Percentiles rank a stretch among this genome's conserved stretches.
These are phyloP conservation scores for Phylloscopus whistleri DNA, from an alignment of 2,113 vertebrate genomes.

Conservation along the genomic window DNA sequence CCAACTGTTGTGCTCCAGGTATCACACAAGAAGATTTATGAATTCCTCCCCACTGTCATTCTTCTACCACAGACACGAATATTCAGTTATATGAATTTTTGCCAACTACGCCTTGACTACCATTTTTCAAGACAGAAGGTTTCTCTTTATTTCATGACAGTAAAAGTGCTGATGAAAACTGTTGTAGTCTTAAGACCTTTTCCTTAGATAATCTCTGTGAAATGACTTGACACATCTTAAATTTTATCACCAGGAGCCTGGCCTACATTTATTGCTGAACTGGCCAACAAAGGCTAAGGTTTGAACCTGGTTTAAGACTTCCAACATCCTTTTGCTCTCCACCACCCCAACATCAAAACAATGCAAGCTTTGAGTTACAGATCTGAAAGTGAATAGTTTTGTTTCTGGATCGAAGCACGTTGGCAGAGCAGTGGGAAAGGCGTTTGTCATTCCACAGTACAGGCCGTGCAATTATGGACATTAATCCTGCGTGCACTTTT, in stretches of 20 bases:
- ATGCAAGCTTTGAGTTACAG: neutral
- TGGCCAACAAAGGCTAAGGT: neutral
- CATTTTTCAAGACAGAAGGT: slow-evolving; percentile 26
- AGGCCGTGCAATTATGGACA: slow-evolving; percentile 42
- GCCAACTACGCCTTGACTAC: neutral
- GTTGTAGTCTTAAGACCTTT: neutral
- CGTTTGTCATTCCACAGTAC: slow-evolving; percentile 3
- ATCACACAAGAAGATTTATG: neutral
- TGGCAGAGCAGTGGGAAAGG: slow-evolving; percentile 23
- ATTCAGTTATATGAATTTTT: neutral
- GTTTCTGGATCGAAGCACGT: slow-evolving; percentile 15
- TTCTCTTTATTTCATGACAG: neutral
- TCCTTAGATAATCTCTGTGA: neutral
- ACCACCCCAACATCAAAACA: neutral
- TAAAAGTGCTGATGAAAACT: neutral
- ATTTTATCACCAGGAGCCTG: neutral
- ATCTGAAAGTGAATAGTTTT: neutral
- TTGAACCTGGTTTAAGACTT: neutral
- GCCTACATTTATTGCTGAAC: neutral
- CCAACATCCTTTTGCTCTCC: neutral
- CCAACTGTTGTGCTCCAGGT: neutral
- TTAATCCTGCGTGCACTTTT: slow-evolving; percentile 32
- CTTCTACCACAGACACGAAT: neutral
- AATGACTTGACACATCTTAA: neutral
- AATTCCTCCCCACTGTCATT: neutral